Evolutionary conservation across 2,888 invertebrate species (phyloP).

Genomic region (Podotricha telesiphe): DNA sequence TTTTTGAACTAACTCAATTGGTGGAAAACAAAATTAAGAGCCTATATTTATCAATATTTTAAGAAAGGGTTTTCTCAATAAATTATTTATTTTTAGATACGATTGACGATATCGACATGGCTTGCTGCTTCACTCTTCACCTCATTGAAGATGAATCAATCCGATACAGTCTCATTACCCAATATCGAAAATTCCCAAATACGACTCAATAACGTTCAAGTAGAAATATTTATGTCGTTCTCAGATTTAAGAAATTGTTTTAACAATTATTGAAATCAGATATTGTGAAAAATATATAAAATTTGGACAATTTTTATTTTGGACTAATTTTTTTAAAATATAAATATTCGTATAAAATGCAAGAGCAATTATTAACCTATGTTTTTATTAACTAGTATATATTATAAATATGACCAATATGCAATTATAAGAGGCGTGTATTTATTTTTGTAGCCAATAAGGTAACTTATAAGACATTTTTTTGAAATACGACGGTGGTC

Average conservation of each 20-base stretch:
- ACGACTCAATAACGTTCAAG: conserved; percentile 49
- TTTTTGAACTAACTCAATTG: background rate
- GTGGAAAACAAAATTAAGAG: conserved; percentile 27
- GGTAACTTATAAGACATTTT: too few relatives aligned
- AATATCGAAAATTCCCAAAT: conserved; percentile 53
- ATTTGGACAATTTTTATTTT: too few relatives aligned
- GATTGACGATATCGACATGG: conserved; percentile 48
- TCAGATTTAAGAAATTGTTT: conserved; percentile 14
- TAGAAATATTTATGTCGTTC: conserved; percentile 27
- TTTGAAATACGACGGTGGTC: too few relatives aligned
- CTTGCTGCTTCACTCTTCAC: conserved; percentile 50
- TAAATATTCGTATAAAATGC: too few relatives aligned
- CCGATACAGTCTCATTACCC: conserved; percentile 48
- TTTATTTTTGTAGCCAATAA: too few relatives aligned
- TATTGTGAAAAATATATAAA: background rate
- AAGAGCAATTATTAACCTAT: too few relatives aligned
- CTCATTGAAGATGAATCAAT: conserved; percentile 59
- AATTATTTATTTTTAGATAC: conserved; percentile 58
- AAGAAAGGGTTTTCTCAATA: conserved; percentile 45
- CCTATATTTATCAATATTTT: conserved; percentile 34
- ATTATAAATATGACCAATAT: too few relatives aligned
- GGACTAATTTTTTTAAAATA: too few relatives aligned
- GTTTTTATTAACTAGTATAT: too few relatives aligned
- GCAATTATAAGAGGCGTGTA: too few relatives aligned
- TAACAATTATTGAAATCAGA: background rate